A percentile compares a stretch with the other conserved stretches of the same genome.
phyloP scores from a whole-genome alignment of 2,888 invertebrate species.

The Cryptus viduatorius region DNA sequence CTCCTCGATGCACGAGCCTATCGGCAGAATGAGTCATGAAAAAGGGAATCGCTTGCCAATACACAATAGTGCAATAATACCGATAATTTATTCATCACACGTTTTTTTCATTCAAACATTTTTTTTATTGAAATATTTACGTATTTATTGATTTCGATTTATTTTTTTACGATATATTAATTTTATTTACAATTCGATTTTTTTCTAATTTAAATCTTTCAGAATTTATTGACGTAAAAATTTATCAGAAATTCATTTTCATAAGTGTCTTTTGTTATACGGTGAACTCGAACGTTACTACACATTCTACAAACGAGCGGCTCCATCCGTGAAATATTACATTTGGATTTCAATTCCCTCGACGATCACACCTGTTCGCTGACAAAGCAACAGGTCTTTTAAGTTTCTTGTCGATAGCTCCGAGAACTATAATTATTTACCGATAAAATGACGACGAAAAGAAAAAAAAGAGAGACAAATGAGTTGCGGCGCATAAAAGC shows the following conservation, averaged over 20 bases:
- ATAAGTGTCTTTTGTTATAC: not conserved
- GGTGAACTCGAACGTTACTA: too few relatives aligned
- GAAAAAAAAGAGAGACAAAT: not conserved
- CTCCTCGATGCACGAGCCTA: slow-evolving; percentile 1
- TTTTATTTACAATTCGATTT: too few relatives aligned
- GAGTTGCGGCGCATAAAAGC: not conserved
- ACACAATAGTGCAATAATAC: not conserved
- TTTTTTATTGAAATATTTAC: too few relatives aligned
- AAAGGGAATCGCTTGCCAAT: not conserved
- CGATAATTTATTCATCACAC: not conserved
- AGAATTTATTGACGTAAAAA: too few relatives aligned
- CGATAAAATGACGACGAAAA: slow-evolving; percentile 23
- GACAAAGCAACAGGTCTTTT: too few relatives aligned
- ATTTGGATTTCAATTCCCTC: not conserved
- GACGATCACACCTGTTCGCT: too few relatives aligned
- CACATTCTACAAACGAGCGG: too few relatives aligned
- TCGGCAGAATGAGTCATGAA: slow-evolving; percentile 7
- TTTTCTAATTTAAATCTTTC: too few relatives aligned
- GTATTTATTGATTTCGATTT: too few relatives aligned
- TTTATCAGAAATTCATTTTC: not conserved
- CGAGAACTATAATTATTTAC: slow-evolving; percentile 29
- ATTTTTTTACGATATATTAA: too few relatives aligned
- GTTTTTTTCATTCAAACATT: too few relatives aligned
- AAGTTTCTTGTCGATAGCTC: not conserved
- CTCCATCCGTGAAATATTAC: not conserved